A percentile compares a stretch with the other conserved stretches of the same genome.
Evolutionary conservation across 2,113 vertebrate genomes (phyloP).

Genomic region (Amblyopsis rosae): DNA sequence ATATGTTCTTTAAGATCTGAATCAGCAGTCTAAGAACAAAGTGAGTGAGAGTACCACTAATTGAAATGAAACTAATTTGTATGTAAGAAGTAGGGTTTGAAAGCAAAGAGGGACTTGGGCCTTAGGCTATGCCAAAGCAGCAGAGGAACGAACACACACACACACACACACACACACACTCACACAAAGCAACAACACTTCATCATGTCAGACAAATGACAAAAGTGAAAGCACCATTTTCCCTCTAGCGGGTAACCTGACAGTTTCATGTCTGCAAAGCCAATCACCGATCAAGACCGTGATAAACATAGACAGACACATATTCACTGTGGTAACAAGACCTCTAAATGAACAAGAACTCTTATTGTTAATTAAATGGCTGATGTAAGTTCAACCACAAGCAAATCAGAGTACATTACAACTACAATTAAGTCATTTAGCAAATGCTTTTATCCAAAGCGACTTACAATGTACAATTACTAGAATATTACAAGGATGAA

Average conservation of each 20-base stretch:
- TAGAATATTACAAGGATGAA: too few species aligned
- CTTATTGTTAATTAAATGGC: slow-evolving; percentile 37
- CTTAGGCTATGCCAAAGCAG: slow-evolving; percentile 30
- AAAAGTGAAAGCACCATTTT: slow-evolving; percentile 30
- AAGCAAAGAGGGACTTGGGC: slow-evolving; percentile 55
- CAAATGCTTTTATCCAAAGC: too few species aligned
- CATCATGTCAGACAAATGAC: slow-evolving; percentile 18
- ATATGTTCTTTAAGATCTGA: slow-evolving; percentile 54
- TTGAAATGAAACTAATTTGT: slow-evolving; percentile 64
- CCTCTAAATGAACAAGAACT: background rate
- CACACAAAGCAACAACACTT: slow-evolving; percentile 54
- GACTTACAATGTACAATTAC: too few species aligned
- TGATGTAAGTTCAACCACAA: slow-evolving; percentile 37
- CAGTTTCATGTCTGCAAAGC: slow-evolving; percentile 20
- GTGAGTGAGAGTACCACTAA: slow-evolving; percentile 37
- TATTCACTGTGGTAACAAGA: background rate
- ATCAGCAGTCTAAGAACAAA: slow-evolving; percentile 54
- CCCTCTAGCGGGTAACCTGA: background rate
- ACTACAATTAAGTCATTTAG: background rate
- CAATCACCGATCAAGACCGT: background rate
- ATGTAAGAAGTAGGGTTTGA: slow-evolving; percentile 49
- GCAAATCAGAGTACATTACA: slow-evolving; percentile 48
- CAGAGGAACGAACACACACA: slow-evolving; percentile 11
- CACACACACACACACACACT: slow-evolving; percentile 17
- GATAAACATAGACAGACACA: slow-evolving; percentile 1